A percentile compares a stretch with the other conserved stretches of the same genome.
These are phyloP conservation scores for Xyliphius kryptos DNA, from an alignment of 2,113 vertebrate species.

Conservation along the genomic window DNA sequence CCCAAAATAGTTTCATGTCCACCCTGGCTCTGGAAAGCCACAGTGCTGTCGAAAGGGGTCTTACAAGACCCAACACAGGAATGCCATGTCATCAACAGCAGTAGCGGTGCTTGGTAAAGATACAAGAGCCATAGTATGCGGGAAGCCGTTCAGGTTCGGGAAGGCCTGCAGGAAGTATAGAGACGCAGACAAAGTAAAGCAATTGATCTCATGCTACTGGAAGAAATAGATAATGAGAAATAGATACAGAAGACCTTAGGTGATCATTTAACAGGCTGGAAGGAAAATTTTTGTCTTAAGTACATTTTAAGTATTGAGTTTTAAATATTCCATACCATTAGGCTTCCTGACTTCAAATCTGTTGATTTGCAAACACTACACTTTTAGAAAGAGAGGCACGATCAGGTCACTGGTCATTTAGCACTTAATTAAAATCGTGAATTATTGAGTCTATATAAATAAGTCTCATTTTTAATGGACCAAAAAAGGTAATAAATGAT, in stretches of 20 bases:
- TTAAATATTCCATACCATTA: slow-evolving; percentile 15
- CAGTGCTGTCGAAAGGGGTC: slow-evolving; percentile 47
- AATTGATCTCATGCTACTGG: slow-evolving; percentile 52
- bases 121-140: slow-evolving; percentile 47
- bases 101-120: slow-evolving; percentile 58
- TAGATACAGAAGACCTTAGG: slow-evolving; percentile 36
- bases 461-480: too few relatives aligned
- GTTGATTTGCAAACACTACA: too few relatives aligned
- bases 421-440: too few relatives aligned
- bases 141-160: slow-evolving; percentile 31
- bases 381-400: too few relatives aligned
- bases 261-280: slow-evolving; percentile 19
- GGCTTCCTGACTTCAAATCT: slow-evolving; percentile 19
- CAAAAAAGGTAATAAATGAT: too few relatives aligned
- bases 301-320: slow-evolving; percentile 22
- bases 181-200: slow-evolving; percentile 50
- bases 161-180: slow-evolving; percentile 18
- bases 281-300: slow-evolving; percentile 16
- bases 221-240: slow-evolving; percentile 51
- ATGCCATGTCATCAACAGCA: slow-evolving; percentile 69
- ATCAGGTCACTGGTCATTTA: too few relatives aligned
- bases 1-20: slow-evolving; percentile 57
- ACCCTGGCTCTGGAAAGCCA: slow-evolving; percentile 48
- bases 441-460: too few relatives aligned
- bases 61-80: slow-evolving; percentile 59